Percentiles rank a stretch among this genome's conserved stretches.
Conservation (phyloP, 2,888 invertebrate genomes). For the Tenthredo mesomela region DNA sequence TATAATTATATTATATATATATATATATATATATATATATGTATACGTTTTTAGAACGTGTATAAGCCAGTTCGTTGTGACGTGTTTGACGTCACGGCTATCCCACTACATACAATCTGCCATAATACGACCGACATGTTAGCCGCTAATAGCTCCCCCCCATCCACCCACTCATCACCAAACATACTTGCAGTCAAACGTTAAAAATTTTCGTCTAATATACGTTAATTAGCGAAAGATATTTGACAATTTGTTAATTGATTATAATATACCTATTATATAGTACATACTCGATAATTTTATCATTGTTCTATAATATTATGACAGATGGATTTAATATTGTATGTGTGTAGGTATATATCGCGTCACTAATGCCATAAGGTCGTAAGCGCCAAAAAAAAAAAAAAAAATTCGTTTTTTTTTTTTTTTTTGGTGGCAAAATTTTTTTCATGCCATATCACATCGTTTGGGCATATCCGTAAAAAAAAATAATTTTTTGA, state of each 20-base stretch:
- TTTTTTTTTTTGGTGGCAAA: too few relatives aligned
- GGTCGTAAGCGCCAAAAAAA: too few relatives aligned
- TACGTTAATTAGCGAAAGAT: background rate
- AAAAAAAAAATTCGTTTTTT: too few relatives aligned
- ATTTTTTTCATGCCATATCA: too few relatives aligned
- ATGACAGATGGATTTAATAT: background rate
- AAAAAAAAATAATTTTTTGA: too few relatives aligned
- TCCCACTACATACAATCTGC: slow-evolving; percentile 34
- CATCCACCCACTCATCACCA: background rate
- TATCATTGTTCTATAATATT: background rate
- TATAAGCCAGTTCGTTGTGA: background rate
- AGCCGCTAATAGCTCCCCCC: background rate
- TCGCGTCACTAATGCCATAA: too few relatives aligned
- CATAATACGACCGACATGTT: slow-evolving; percentile 17
- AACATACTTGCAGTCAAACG: background rate
- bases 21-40: background rate
- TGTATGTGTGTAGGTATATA: background rate
- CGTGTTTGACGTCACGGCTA: slow-evolving; percentile 47
- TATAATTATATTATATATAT: background rate
- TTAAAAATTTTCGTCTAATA: background rate
- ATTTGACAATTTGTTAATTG: background rate
- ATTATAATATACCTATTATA: background rate
- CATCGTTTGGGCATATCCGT: too few relatives aligned
- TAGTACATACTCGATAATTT: background rate
- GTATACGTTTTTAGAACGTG: slow-evolving; percentile 30